Evolutionary conservation across 2,113 vertebrate genomes (phyloP).

Genomic region (Elephas maximus): DNA sequence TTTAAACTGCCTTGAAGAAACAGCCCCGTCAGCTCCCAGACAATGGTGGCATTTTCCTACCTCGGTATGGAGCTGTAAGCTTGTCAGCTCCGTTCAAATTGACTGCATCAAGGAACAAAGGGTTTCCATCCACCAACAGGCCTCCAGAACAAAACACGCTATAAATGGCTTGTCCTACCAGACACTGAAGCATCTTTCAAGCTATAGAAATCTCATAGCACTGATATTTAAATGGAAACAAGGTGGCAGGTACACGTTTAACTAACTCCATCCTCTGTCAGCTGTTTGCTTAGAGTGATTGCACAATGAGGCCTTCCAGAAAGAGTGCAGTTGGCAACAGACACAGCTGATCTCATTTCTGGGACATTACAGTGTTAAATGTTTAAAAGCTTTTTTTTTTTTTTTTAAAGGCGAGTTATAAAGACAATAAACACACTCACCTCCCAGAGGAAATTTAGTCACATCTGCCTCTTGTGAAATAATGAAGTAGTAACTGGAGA

Average conservation of each 20-base stretch:
- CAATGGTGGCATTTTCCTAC: constrained; percentile 83
- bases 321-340: constrained; percentile 41
- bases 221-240: constrained; percentile 75
- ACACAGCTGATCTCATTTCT: constrained; percentile 70
- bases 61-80: constrained; percentile 78
- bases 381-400: constrained; percentile 54
- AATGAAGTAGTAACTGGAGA: constrained; percentile 52
- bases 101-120: constrained; percentile 79
- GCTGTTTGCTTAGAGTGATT: constrained; percentile 55
- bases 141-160: constrained; percentile 81
- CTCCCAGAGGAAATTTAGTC: constrained; percentile 71
- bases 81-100: constrained; percentile 85
- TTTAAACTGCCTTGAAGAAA: constrained; percentile 79
- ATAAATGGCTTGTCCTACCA: constrained; percentile 72
- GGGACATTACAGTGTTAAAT: constrained; percentile 68
- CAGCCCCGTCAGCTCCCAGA: constrained; percentile 76
- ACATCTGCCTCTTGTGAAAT: constrained; percentile 72
- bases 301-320: constrained; percentile 65
- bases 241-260: constrained; percentile 69
- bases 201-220: constrained; percentile 67
- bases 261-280: constrained; percentile 64
- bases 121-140: constrained; percentile 73
- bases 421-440: constrained; percentile 73
- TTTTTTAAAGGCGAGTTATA: constrained; percentile 54
- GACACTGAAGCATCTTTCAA: constrained; percentile 79